phyloP scores from a whole-genome alignment of 2,797 vertebrate species.

The Anniella stebbinsi region DNA sequence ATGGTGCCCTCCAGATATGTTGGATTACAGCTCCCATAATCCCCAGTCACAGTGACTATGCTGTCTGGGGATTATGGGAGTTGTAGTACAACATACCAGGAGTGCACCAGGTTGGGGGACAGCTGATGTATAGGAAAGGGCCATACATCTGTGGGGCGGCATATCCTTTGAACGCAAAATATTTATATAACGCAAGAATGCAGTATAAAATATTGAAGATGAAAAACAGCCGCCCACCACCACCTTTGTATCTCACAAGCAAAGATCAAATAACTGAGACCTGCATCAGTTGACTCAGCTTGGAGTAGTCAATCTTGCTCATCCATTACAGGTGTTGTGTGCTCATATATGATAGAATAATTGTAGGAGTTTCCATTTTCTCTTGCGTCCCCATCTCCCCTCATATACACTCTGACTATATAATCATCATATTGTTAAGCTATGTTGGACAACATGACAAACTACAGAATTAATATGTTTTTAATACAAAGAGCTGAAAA shows the following conservation, averaged over 20 bases:
- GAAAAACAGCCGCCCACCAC: neutral
- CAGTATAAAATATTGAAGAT: neutral
- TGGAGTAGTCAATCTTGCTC: neutral
- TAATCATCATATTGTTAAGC: neutral
- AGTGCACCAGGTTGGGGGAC: neutral
- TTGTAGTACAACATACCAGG: neutral
- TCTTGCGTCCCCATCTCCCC: neutral
- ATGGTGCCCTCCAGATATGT: neutral
- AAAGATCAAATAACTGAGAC: neutral
- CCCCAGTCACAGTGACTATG: too few relatives aligned
- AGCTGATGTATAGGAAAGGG: neutral
- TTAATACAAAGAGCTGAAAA: slow-evolving; percentile 15
- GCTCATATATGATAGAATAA: neutral
- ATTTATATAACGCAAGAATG: neutral
- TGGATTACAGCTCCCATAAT: neutral
- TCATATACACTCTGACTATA: neutral
- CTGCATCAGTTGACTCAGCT: neutral
- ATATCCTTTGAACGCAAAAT: neutral
- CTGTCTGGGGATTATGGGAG: neutral
- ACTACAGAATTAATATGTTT: neutral
- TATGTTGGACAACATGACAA: neutral
- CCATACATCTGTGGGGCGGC: neutral
- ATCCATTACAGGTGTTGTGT: neutral
- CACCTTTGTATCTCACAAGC: neutral
- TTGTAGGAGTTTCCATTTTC: neutral